A percentile compares a stretch with the other conserved stretches of the same genome.
These are phyloP conservation scores for Folsomia manolachei DNA, from an alignment of 2,888 invertebrate genomes.

Conservation along the genomic window DNA sequence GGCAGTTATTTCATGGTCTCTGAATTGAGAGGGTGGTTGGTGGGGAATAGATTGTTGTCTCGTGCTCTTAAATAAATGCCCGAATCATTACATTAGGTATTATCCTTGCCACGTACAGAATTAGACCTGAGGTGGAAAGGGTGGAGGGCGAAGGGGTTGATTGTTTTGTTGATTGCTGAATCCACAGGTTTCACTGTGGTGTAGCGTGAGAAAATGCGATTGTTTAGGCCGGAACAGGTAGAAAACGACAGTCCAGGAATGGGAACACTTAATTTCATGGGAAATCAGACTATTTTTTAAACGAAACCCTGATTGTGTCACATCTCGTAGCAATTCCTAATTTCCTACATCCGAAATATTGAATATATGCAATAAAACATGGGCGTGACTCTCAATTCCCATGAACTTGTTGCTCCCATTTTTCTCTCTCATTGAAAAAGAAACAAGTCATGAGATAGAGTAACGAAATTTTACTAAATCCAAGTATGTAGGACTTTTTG, in stretches of 20 bases:
- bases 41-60: constrained; percentile 4
- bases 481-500: too few species aligned
- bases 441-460: too few species aligned
- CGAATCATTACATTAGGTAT: neutral
- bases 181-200: neutral
- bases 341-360: too few species aligned
- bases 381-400: constrained; percentile 4
- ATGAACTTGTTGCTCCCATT: too few species aligned
- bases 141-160: too few species aligned
- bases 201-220: neutral
- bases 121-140: neutral
- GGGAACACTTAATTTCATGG: neutral
- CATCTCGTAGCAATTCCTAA: neutral
- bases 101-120: neutral
- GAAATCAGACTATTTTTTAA: neutral
- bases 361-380: too few species aligned
- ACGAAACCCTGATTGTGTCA: neutral
- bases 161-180: neutral
- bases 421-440: too few species aligned
- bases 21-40: neutral
- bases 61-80: neutral
- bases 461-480: too few species aligned
- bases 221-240: neutral
- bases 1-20: neutral
- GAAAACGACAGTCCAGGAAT: neutral